These are phyloP conservation scores for Plodia interpunctella DNA, from an alignment of 1,140 invertebrate genomes.

Conservation along the genomic window DNA sequence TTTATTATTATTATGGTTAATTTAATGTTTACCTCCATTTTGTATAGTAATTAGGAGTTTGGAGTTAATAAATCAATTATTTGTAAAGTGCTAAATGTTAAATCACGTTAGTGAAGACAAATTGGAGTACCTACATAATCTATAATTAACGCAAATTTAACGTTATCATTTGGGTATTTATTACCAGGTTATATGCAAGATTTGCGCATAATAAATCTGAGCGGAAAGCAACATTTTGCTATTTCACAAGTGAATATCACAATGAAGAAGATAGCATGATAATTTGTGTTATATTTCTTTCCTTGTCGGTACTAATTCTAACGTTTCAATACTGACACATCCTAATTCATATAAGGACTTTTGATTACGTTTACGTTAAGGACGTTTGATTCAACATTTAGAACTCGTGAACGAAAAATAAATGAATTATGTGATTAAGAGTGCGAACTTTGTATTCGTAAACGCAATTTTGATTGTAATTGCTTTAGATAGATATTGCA, in stretches of 20 bases:
- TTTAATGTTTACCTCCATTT: slow-evolving; percentile 64
- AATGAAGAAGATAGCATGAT: too few species aligned
- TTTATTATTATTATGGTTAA: slow-evolving; percentile 38
- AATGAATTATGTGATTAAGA: background rate
- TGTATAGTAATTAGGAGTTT: slow-evolving; percentile 55
- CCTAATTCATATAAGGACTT: too few species aligned
- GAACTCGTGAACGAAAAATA: background rate
- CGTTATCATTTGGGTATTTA: too few species aligned
- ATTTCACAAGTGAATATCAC: too few species aligned
- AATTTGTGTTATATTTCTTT: too few species aligned
- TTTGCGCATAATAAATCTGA: too few species aligned
- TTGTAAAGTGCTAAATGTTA: slow-evolving; percentile 4
- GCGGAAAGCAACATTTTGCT: too few species aligned
- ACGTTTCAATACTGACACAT: too few species aligned
- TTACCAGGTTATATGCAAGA: too few species aligned
- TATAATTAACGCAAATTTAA: too few species aligned
- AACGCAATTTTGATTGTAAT: slow-evolving; percentile 8
- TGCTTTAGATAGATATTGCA: slow-evolving; percentile 11
- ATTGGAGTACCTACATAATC: slow-evolving; percentile 32
- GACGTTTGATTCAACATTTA: background rate
- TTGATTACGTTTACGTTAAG: too few species aligned
- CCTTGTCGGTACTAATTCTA: too few species aligned
- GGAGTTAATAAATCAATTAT: slow-evolving; percentile 40
- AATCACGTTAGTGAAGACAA: background rate
- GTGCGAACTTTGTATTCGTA: slow-evolving; percentile 6